Evolutionary conservation across 2,113 vertebrate genomes (phyloP).

Genomic region (Lophius piscatorius): DNA sequence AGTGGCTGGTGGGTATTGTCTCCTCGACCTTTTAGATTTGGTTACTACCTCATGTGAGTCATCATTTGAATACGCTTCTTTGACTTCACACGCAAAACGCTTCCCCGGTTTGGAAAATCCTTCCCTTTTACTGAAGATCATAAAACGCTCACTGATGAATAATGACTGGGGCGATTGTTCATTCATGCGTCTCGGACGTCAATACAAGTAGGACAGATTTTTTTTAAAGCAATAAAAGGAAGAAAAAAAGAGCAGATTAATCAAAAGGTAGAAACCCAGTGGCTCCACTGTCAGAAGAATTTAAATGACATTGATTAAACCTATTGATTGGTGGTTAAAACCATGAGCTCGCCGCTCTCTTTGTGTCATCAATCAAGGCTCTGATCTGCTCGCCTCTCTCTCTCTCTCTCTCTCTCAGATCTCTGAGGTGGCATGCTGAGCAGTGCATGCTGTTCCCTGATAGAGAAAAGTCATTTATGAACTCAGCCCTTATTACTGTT

Average conservation of each 20-base stretch:
- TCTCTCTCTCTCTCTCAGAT: constrained; percentile 16
- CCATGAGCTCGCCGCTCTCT: constrained; percentile 22
- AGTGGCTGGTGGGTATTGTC: constrained; percentile 38
- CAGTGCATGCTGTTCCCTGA: constrained; percentile 31
- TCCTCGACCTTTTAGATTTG: constrained; percentile 63
- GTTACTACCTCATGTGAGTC: constrained; percentile 31
- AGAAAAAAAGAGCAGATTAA: constrained; percentile 4
- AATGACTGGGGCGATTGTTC: not conserved
- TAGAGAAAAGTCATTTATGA: constrained; percentile 59
- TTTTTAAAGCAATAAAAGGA: not conserved
- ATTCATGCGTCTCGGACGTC: not conserved
- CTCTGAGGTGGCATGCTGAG: constrained; percentile 26
- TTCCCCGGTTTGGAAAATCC: constrained; percentile 6
- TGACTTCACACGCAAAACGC: constrained; percentile 28
- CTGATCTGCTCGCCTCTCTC: constrained; percentile 31
- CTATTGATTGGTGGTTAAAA: constrained; percentile 62
- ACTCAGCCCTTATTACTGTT: constrained; percentile 63
- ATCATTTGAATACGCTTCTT: constrained; percentile 47
- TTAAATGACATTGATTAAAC: constrained; percentile 63
- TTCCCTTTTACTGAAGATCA: constrained; percentile 2
- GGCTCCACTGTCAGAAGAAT: constrained; percentile 41
- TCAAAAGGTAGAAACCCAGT: not conserved
- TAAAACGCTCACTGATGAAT: constrained; percentile 4
- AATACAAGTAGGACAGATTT: not conserved
- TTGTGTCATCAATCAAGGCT: constrained; percentile 64